Evolutionary conservation across 2,113 vertebrate species (phyloP).

Genomic region (Varanus salvator): DNA sequence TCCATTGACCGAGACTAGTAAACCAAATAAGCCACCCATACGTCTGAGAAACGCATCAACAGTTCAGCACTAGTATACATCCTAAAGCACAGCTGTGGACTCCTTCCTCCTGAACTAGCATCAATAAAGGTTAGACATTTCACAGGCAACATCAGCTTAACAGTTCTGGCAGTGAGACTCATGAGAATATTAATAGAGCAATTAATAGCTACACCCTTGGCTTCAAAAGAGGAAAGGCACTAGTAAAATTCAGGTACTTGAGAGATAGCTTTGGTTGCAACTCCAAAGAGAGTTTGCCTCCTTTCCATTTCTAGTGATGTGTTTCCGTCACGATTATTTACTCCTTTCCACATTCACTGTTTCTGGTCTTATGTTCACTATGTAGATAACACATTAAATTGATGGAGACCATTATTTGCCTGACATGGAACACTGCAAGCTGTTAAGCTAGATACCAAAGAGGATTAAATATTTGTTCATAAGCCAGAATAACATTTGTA

Average conservation of each 20-base stretch:
- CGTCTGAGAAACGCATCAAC: background rate
- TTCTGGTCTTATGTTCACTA: slow-evolving; percentile 42
- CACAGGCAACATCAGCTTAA: slow-evolving; percentile 23
- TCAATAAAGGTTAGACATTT: slow-evolving; percentile 12
- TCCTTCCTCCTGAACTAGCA: slow-evolving; percentile 23
- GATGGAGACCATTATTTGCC: slow-evolving; percentile 54
- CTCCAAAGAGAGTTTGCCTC: slow-evolving; percentile 60
- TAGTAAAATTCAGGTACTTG: slow-evolving; percentile 37
- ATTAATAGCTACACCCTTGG: slow-evolving; percentile 53
- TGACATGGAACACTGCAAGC: slow-evolving; percentile 56
- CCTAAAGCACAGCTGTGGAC: background rate
- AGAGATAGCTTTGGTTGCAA: slow-evolving; percentile 54
- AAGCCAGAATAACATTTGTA: slow-evolving; percentile 62
- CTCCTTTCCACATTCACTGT: slow-evolving; percentile 36
- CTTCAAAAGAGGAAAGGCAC: slow-evolving; percentile 42
- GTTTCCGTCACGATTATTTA: slow-evolving; percentile 65
- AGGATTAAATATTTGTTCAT: slow-evolving; percentile 58
- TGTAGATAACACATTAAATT: slow-evolving; percentile 55
- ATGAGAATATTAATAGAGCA: slow-evolving; percentile 55
- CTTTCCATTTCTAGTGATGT: slow-evolving; percentile 64
- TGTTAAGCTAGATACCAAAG: slow-evolving; percentile 58
- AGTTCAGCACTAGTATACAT: background rate
- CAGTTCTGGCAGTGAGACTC: slow-evolving; percentile 41
- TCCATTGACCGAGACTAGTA: slow-evolving; percentile 33
- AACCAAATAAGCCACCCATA: slow-evolving; percentile 35